Percentiles rank a stretch among this genome's conserved stretches.
These are phyloP conservation scores for Torymus texanus DNA, from an alignment of 2,888 invertebrate species.

Conservation along the genomic window DNA sequence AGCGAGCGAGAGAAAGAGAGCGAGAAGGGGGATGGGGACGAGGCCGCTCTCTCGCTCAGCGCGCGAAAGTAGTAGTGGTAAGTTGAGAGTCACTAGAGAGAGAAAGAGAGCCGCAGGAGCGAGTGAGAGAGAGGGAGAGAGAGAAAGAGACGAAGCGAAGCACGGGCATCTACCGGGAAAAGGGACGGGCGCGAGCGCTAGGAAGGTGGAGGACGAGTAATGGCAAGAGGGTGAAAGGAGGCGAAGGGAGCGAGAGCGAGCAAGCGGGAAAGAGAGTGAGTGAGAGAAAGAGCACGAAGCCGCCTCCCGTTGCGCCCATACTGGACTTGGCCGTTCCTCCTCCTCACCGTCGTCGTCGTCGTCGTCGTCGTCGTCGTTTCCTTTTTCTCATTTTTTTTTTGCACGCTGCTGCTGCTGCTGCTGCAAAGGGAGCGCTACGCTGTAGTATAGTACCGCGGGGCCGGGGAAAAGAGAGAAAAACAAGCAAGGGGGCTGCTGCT, in stretches of 20 bases:
- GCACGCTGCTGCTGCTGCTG: constrained; percentile 26
- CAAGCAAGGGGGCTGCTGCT: constrained; percentile 30
- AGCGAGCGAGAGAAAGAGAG: constrained; percentile 19
- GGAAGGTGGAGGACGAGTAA: constrained; percentile 60
- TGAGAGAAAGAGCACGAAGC: too few relatives aligned
- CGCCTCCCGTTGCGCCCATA: constrained; percentile 70
- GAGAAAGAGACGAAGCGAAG: constrained; percentile 48
- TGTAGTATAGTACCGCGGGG: constrained; percentile 3
- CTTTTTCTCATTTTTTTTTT: constrained; percentile 26
- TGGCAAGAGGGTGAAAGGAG: constrained; percentile 67
- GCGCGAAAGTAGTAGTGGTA: constrained; percentile 53
- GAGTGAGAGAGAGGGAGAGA: constrained; percentile 54
- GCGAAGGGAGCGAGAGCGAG: constrained; percentile 60
- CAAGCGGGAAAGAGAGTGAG: constrained; percentile 60
- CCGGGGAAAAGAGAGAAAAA: constrained; percentile 41
- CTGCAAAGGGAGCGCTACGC: constrained; percentile 25
- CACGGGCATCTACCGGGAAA: constrained; percentile 45
- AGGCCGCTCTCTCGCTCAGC: constrained; percentile 38
- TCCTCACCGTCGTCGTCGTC: constrained; percentile 62
- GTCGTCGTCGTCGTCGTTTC: constrained; percentile 49
- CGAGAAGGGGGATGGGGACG: constrained; percentile 15
- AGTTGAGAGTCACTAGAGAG: constrained; percentile 63
- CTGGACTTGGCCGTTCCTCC: constrained; percentile 67
- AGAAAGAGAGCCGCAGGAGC: constrained; percentile 43
- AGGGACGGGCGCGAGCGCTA: constrained; percentile 50